Conservation (phyloP, 2,113 vertebrate species). For the Rousettus leschenaultii region DNA sequence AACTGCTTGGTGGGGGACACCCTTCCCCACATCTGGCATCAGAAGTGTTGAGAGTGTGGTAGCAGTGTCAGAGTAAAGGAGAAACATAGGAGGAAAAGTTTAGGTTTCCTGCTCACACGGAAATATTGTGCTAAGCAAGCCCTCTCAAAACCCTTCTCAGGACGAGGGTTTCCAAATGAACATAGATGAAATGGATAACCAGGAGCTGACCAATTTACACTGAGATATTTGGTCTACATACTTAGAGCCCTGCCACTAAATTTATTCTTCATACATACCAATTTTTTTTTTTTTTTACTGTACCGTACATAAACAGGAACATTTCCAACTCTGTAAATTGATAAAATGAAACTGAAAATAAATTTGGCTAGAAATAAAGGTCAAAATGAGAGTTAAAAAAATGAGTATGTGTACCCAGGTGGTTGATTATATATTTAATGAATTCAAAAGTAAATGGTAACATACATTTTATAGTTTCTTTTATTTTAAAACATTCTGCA, state of each 20-base stretch:
- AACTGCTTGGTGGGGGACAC: not conserved
- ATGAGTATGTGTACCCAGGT: not conserved
- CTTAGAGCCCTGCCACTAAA: too few species aligned
- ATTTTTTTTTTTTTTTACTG: not conserved
- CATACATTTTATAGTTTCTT: constrained; percentile 22
- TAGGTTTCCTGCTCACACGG: not conserved
- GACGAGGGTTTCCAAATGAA: not conserved
- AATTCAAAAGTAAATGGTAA: constrained; percentile 19
- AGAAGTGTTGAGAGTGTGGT: not conserved
- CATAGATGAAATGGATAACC: not conserved
- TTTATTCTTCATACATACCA: not conserved
- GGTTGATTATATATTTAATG: constrained; percentile 25
- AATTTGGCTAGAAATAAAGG: constrained; percentile 51
- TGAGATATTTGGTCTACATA: not conserved
- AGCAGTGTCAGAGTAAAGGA: not conserved
- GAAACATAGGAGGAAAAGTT: not conserved
- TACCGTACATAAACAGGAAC: not conserved
- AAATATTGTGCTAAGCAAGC: not conserved
- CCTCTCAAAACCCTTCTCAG: not conserved
- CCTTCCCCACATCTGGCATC: too few species aligned
- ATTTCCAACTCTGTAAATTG: not conserved
- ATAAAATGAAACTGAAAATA: not conserved
- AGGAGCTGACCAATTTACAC: accelerated
- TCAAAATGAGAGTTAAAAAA: constrained; percentile 28
- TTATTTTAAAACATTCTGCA: constrained; percentile 19